These are phyloP conservation scores for Elegia similella DNA, from an alignment of 2,888 invertebrate species.

Conservation along the genomic window DNA sequence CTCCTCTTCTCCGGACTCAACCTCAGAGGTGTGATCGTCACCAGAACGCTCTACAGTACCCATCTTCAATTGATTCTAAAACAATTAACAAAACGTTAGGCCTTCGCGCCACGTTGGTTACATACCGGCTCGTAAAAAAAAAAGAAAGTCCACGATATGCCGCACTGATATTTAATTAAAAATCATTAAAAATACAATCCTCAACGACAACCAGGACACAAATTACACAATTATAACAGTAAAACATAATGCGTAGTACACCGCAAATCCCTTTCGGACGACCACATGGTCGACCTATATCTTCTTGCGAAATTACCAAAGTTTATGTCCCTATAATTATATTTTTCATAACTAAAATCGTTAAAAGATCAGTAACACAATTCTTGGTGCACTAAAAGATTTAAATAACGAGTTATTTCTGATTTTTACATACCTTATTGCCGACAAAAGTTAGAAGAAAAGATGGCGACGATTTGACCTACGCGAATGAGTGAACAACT, in stretches of 20 bases:
- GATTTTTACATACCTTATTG: conserved; percentile 66
- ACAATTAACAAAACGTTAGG: conserved; percentile 34
- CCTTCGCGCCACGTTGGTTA: conserved; percentile 70
- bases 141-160: conserved; percentile 25
- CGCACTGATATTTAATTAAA: conserved; percentile 15
- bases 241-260: conserved; percentile 77
- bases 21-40: conserved; percentile 83
- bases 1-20: conserved; percentile 86
- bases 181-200: background rate
- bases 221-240: conserved; percentile 35
- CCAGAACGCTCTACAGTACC: conserved; percentile 85
- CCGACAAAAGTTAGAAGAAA: conserved; percentile 68
- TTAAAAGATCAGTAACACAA: conserved; percentile 25
- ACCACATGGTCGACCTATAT: conserved; percentile 68
- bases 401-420: conserved; percentile 40
- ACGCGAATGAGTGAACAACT: conserved; percentile 38
- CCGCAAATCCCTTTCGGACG: conserved; percentile 51
- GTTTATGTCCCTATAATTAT: conserved; percentile 31
- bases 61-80: conserved; percentile 77
- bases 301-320: conserved; percentile 31
- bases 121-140: conserved; percentile 45
- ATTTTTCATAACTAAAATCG: conserved; percentile 27
- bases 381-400: conserved; percentile 31
- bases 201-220: conserved; percentile 15
- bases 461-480: conserved; percentile 63